Evolutionary conservation across 1,140 invertebrate genomes (phyloP).

Genomic region (Drosophila guanche): DNA sequence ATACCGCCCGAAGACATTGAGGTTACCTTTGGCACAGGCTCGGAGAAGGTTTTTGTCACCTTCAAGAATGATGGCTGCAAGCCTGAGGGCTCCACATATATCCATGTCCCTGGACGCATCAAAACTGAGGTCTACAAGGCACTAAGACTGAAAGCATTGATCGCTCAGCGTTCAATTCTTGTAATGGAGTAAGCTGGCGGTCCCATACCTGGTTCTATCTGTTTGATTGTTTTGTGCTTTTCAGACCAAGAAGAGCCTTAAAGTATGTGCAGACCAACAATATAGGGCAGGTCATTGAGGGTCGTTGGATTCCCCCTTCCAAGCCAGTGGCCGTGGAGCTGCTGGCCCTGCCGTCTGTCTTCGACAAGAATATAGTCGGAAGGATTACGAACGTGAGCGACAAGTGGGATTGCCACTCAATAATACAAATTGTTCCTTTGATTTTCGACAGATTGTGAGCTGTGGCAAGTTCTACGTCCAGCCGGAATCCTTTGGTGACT

Average conservation of each 20-base stretch:
- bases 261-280: conserved; percentile 56
- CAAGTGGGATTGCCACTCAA: neutral
- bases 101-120: conserved; percentile 86
- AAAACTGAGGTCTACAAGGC: conserved; percentile 90
- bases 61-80: conserved; percentile 84
- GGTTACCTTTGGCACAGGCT: conserved; percentile 86
- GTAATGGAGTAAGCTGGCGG: conserved; percentile 77
- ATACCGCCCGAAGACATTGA: conserved; percentile 84
- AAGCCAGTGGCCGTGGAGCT: conserved; percentile 62
- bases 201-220: no score
- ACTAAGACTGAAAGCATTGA: conserved; percentile 87
- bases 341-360: conserved; percentile 69
- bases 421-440: neutral
- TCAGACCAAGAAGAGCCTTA: conserved; percentile 38
- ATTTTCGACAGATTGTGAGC: conserved; percentile 46
- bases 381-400: conserved; percentile 66
- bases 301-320: conserved; percentile 60
- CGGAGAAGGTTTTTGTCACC: conserved; percentile 86
- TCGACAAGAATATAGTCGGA: conserved; percentile 54
- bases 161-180: conserved; percentile 83
- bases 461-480: conserved; percentile 80
- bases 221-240: neutral
- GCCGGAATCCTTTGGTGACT: conserved; percentile 35
- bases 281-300: conserved; percentile 60
- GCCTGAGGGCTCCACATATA: neutral